phyloP scores from a whole-genome alignment of 2,888 invertebrate species.

The Drosophila nr. medialis region DNA sequence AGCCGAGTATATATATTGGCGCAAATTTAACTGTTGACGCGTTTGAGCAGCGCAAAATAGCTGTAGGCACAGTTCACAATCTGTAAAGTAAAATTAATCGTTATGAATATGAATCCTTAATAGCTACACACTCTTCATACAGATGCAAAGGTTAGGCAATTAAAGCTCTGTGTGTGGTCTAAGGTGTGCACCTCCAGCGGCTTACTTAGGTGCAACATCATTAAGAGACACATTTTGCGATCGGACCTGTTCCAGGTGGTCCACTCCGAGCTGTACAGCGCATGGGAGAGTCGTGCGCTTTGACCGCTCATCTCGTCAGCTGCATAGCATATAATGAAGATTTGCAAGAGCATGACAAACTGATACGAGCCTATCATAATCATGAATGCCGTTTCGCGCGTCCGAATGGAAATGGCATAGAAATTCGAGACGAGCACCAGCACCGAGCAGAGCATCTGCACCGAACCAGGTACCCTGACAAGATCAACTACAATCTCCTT shows the following conservation, averaged over 20 bases:
- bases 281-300: slow-evolving; percentile 56
- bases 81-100: slow-evolving; percentile 47
- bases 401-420: slow-evolving; percentile 68
- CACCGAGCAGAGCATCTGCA: slow-evolving; percentile 77
- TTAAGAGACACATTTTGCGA: slow-evolving; percentile 41
- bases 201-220: slow-evolving; percentile 35
- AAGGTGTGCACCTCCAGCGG: slow-evolving; percentile 64
- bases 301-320: slow-evolving; percentile 70
- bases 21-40: slow-evolving; percentile 60
- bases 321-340: slow-evolving; percentile 75
- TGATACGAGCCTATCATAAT: slow-evolving; percentile 68
- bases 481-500: slow-evolving; percentile 61
- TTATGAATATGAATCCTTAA: neutral
- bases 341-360: slow-evolving; percentile 73
- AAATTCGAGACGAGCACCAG: slow-evolving; percentile 79
- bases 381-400: slow-evolving; percentile 53
- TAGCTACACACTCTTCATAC: slow-evolving; percentile 46
- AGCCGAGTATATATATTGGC: neutral
- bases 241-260: slow-evolving; percentile 51
- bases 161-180: slow-evolving; percentile 72
- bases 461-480: slow-evolving; percentile 68
- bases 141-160: slow-evolving; percentile 75
- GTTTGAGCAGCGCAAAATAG: slow-evolving; percentile 76
- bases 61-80: slow-evolving; percentile 79
- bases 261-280: slow-evolving; percentile 67